These are phyloP conservation scores for Cavia porcellus DNA, from an alignment of 2,113 vertebrate genomes.

Conservation along the genomic window DNA sequence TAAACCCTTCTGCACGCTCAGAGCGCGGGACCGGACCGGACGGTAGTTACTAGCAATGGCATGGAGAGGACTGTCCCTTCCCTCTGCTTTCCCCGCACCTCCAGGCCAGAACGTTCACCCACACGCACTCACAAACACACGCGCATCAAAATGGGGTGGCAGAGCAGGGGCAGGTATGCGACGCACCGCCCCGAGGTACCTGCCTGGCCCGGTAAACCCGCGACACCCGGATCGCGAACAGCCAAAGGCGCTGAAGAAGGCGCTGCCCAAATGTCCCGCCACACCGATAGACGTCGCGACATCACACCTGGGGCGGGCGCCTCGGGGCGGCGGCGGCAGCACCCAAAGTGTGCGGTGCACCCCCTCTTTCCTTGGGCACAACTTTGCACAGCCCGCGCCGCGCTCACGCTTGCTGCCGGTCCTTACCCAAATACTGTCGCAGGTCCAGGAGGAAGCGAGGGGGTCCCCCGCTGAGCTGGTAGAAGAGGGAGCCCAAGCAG, in stretches of 20 bases:
- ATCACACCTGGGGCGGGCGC: constrained; percentile 50
- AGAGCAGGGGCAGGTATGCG: not conserved
- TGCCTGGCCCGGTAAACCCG: not conserved
- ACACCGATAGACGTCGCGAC: not conserved
- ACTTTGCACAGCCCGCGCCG: constrained; percentile 61
- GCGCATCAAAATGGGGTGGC: not conserved
- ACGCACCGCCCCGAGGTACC: not conserved
- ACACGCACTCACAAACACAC: not conserved
- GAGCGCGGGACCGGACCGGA: not conserved
- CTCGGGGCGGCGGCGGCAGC: not conserved
- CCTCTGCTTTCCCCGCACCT: not conserved
- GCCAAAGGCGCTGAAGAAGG: not conserved
- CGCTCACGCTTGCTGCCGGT: constrained; percentile 39
- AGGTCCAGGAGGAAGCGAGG: constrained; percentile 95
- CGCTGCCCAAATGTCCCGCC: not conserved
- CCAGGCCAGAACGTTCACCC: not conserved
- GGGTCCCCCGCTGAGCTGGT: constrained; percentile 96
- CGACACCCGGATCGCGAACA: not conserved
- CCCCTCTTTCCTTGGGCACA: not conserved
- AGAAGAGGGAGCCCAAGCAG: constrained; percentile 95
- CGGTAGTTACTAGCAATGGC: not conserved
- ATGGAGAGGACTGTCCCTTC: not conserved
- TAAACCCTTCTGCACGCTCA: not conserved
- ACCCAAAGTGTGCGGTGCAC: not conserved
- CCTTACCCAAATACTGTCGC: constrained; percentile 97